Evolutionary conservation across 1,140 invertebrate species (phyloP), one percentile per base, ranked within the genome.

Genomic region (Psix sp.): DNA sequence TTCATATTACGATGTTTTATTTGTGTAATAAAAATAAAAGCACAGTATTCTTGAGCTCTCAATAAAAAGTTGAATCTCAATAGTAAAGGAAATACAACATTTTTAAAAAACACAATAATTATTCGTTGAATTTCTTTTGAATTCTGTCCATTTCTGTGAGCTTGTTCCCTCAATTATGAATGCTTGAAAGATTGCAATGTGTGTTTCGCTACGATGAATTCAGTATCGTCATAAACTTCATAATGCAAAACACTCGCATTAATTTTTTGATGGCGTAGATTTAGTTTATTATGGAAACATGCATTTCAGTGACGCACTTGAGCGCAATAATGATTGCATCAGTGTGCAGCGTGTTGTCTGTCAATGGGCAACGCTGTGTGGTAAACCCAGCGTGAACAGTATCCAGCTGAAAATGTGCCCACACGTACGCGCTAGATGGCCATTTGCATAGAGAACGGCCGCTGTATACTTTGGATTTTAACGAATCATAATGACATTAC

Each of bases 371-470:
- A 26, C 33, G 21, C 42, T 56, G 42, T 48, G 60, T 14, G 40
- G 60, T 46, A 31, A 54, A 46, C 60, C 40, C 33, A 9, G 17
- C 42, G 24, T 65, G 60, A 52, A 39, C 60, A 45, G 24, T 62
- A 35, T 26, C 38, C 51, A 11, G 29, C 29, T 11, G 3, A 11
- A 33, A 10, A 7, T 33, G n/a, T 11, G 3, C 29, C 5, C 29
- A 33, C 29, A 33, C 5, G n/a, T 33, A 10, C 5, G n/a, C 29
- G n/a, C 5, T 33, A 18, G 40, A 48, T 46, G 24, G 16, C 2
- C 16, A 56, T 65, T 54, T 65, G 33, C 49, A 56, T 48, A 46
- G 49, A 46, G 29, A 46, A 39, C 39, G 29, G 20, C 33, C n/a
- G 18, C 21, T 26, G 20, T 43, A 46, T 39, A 39, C 45, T 49